Percentiles rank a stretch among this genome's conserved stretches.
Evolutionary conservation across 1,140 invertebrate species (phyloP).

Genomic region (Apis dorsata): DNA sequence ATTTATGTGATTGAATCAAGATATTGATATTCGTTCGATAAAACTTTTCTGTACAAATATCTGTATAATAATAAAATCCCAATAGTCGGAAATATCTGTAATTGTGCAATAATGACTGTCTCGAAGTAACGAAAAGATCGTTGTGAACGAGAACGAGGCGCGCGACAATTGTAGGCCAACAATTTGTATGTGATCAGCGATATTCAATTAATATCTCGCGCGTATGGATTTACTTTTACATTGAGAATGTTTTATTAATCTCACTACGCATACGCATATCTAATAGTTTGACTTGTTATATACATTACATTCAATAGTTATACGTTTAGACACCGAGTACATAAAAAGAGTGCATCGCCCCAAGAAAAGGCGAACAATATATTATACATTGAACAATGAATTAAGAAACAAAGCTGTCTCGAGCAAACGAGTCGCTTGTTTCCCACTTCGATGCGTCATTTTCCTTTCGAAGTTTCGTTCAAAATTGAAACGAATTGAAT

Average conservation of each 20-base stretch:
- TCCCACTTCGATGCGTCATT: not conserved
- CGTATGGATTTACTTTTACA: too few species aligned
- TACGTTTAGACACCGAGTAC: constrained; percentile 47
- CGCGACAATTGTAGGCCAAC: constrained; percentile 33
- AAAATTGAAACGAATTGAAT: not conserved
- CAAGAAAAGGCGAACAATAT: too few species aligned
- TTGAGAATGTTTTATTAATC: constrained; percentile 6
- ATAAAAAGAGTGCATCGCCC: not conserved
- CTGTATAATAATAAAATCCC: constrained; percentile 24
- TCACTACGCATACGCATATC: constrained; percentile 16
- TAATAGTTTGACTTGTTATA: not conserved
- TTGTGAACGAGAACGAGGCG: constrained; percentile 23
- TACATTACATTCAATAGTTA: constrained; percentile 49
- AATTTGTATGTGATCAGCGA: not conserved
- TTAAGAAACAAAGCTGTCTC: constrained; percentile 3
- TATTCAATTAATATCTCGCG: not conserved
- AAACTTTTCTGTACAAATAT: constrained; percentile 42
- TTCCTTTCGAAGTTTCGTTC: not conserved
- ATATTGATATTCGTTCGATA: not conserved
- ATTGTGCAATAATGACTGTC: constrained; percentile 8
- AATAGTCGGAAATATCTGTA: not conserved
- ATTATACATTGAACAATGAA: not conserved
- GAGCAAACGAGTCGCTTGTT: not conserved
- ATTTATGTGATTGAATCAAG: not conserved
- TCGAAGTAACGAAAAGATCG: constrained; percentile 24